phyloP scores from a whole-genome alignment of 1,140 invertebrate species.

The Aphelenchoides avenae region DNA sequence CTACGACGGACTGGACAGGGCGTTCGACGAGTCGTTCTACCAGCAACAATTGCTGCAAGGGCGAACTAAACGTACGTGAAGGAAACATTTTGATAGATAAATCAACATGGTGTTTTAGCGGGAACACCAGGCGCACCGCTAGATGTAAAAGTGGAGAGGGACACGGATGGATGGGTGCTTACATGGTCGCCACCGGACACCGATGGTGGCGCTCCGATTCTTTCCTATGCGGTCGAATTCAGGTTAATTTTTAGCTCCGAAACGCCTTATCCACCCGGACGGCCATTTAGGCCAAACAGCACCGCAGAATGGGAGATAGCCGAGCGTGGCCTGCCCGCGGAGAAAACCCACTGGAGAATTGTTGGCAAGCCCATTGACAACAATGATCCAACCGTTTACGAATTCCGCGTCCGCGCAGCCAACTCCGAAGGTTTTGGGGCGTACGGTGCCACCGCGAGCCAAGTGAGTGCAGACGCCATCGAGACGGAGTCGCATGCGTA shows the following conservation, averaged over 20 bases:
- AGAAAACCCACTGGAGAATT: conserved; percentile 12
- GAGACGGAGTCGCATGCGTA: background rate
- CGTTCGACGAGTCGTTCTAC: conserved; percentile 44
- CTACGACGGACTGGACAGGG: conserved; percentile 27
- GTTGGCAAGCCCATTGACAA: conserved; percentile 18
- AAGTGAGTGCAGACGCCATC: background rate
- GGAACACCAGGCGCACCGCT: conserved; percentile 50
- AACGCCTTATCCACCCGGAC: conserved; percentile 11
- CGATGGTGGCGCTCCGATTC: conserved; percentile 52
- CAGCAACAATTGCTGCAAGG: conserved; percentile 51
- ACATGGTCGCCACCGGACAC: conserved; percentile 47
- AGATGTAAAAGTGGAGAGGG: conserved; percentile 40
- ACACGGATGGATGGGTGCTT: conserved; percentile 52
- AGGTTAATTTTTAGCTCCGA: conserved; percentile 16
- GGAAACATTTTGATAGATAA: background rate
- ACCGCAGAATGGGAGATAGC: conserved; percentile 58
- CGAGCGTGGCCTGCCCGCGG: conserved; percentile 48
- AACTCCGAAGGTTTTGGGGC: conserved; percentile 56
- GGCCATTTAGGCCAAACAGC: conserved; percentile 43
- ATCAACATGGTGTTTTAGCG: conserved; percentile 32
- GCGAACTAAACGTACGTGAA: conserved; percentile 45
- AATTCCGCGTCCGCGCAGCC: conserved; percentile 54
- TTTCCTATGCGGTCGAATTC: conserved; percentile 54
- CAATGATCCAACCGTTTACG: conserved; percentile 27
- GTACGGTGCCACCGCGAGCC: conserved; percentile 27